Percentiles rank a stretch among this genome's conserved stretches.
Conservation (phyloP, 1,140 invertebrate species). For the Penaeus chinensis region DNA sequence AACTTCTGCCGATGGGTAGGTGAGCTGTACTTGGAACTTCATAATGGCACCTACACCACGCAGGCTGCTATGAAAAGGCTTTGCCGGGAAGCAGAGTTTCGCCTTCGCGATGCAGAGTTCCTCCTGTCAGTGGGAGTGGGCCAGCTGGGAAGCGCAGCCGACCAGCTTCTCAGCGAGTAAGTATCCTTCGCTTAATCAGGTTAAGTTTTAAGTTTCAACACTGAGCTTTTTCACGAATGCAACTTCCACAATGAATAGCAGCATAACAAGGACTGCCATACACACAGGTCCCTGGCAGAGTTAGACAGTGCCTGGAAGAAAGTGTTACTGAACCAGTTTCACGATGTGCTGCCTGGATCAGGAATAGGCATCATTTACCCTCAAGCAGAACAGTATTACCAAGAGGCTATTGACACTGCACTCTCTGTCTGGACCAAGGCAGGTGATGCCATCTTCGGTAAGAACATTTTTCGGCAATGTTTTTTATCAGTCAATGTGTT, state of each 20-base stretch:
- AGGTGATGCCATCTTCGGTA: conserved; percentile 20
- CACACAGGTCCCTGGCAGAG: conserved; percentile 32
- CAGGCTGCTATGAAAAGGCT: conserved; percentile 71
- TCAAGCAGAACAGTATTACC: conserved; percentile 67
- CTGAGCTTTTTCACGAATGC: not conserved
- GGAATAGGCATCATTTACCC: conserved; percentile 70
- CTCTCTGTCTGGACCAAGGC: conserved; percentile 43
- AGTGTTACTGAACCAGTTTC: conserved; percentile 74
- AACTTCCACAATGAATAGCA: not conserved
- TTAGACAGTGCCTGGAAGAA: conserved; percentile 70
- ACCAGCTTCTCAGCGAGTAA: not conserved
- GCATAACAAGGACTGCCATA: not conserved
- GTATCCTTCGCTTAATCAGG: not conserved
- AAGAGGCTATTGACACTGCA: conserved; percentile 60
- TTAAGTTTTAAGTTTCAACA: not conserved
- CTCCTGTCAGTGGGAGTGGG: conserved; percentile 65
- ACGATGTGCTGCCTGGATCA: conserved; percentile 73
- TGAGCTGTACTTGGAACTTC: conserved; percentile 72
- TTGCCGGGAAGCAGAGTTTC: conserved; percentile 70
- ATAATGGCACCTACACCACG: conserved; percentile 74
- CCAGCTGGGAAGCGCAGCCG: conserved; percentile 5
- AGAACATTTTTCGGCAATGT: not conserved
- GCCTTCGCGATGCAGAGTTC: conserved; percentile 70
- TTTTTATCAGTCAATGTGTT: no score
- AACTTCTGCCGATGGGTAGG: conserved; percentile 72